Base-by-base conservation (phyloP, 2,888 invertebrate species). In the Volucella inflata region DNA sequence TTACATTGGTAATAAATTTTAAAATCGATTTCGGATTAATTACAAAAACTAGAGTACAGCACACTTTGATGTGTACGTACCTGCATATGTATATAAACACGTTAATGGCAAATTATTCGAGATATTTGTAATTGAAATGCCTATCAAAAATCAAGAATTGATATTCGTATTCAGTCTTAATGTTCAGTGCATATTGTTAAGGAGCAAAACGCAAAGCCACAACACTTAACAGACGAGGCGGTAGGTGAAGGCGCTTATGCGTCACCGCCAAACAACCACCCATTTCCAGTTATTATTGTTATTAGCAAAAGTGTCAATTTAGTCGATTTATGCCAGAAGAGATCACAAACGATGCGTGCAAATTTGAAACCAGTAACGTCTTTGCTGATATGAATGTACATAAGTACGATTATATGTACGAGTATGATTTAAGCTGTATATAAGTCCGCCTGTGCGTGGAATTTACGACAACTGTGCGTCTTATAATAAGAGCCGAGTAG, bases 221-320 rank as follows among this genome's bases (percentile, higher is more conserved):
- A 48, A 30, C 36, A 51, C 40, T 30, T 57, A 3, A 40, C 65
- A 30, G 67, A 65, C 48, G 68, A 17, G 21, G 30, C 30, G 30
- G 30, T 17, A 67, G 40, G 11, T 44, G 46, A 46, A 70, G 53
- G 59, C 62, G 72, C 67, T 21, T 57, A 75, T 65, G 46, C 59
- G 64, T 59, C 65, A 71, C 76, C 71, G 81, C 71, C 65, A 75
- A 80, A 53, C 84, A 84, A 74, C 84, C 81, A 85, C 68, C 76
- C 85, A 85, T 81, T 75, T 72, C 55, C 14, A 77, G 76, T 76
- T 85, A 67, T 85, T 76, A 81, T 85, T 85, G 85, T 88, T 89
- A 89, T 90, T 89, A 89, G 88, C 88, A 89, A 88, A 90, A 90
- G 90, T 90, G 90, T 90, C 90, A 90, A 90, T 90, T 90, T 89